A percentile compares a stretch with the other conserved stretches of the same genome.
Conservation (phyloP, 2,113 vertebrate species). For the Cavia porcellus region DNA sequence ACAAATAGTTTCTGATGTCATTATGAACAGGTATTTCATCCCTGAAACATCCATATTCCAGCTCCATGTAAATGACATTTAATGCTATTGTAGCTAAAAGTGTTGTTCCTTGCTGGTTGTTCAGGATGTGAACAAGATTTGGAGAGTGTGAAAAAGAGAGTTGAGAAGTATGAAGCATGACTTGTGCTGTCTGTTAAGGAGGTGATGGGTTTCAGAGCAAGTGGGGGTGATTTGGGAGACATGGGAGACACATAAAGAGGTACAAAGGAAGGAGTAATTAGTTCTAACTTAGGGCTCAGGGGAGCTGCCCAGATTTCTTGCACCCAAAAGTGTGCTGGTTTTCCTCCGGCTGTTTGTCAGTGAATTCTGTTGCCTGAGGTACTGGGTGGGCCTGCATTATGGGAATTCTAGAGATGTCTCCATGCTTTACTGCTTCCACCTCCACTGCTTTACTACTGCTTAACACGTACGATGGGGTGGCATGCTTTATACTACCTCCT, state of each 20-base stretch:
- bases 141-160: background rate
- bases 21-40: background rate
- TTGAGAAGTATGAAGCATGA: background rate
- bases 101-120: conserved; percentile 13
- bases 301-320: background rate
- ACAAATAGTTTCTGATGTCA: conserved; percentile 11
- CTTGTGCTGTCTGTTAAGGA: background rate
- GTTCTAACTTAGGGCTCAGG: background rate
- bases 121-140: background rate
- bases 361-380: background rate
- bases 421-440: background rate
- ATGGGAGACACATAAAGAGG: background rate
- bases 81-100: background rate
- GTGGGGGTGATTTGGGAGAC: background rate
- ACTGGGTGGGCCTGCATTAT: background rate
- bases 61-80: conserved; percentile 10
- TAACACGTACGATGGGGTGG: conserved; percentile 58
- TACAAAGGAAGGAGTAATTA: background rate
- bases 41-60: background rate
- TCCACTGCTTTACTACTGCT: conserved; percentile 17
- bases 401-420: conserved; percentile 16
- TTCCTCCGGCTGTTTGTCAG: background rate
- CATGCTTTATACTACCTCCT: conserved; percentile 38
- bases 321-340: background rate
- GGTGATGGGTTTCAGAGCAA: background rate